These are phyloP conservation scores for Pseudonaja textilis DNA, from an alignment of 2,113 vertebrate species.

Conservation along the genomic window DNA sequence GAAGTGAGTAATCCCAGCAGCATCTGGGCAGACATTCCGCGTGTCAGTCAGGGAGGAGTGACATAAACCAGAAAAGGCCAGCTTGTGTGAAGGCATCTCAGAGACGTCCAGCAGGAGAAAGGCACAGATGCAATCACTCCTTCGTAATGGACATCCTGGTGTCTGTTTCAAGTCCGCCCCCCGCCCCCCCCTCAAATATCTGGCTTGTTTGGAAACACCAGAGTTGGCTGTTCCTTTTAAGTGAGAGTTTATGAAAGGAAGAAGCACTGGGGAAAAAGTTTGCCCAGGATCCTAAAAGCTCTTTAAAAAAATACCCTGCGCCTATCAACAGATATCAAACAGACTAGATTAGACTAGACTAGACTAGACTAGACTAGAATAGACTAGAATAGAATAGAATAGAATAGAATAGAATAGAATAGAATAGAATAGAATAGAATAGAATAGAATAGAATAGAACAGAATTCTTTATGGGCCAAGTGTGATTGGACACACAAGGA, in stretches of 20 bases:
- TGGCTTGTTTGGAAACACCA: background rate
- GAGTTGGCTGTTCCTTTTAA: background rate
- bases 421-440: no score
- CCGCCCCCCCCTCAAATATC: background rate
- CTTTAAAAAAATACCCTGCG: background rate
- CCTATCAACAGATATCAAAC: background rate
- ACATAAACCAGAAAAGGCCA: background rate
- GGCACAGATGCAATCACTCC: background rate
- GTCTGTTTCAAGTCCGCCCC: background rate
- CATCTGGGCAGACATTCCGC: slow-evolving; percentile 5
- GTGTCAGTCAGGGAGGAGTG: background rate
- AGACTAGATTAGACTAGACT: no score
- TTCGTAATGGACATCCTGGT: background rate
- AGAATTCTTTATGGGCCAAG: no score
- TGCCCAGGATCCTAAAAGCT: background rate
- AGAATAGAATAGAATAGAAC: no score
- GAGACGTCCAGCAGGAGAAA: background rate
- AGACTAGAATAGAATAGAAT: no score
- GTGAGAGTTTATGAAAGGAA: background rate
- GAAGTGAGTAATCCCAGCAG: slow-evolving; percentile 17
- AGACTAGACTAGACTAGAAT: no score
- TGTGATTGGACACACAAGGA: no score
- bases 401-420: no score
- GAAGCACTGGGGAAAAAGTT: background rate
- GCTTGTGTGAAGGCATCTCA: background rate